Evolutionary conservation across 1,140 invertebrate species (phyloP).

Genomic region (Caenorhabditis elegans): DNA sequence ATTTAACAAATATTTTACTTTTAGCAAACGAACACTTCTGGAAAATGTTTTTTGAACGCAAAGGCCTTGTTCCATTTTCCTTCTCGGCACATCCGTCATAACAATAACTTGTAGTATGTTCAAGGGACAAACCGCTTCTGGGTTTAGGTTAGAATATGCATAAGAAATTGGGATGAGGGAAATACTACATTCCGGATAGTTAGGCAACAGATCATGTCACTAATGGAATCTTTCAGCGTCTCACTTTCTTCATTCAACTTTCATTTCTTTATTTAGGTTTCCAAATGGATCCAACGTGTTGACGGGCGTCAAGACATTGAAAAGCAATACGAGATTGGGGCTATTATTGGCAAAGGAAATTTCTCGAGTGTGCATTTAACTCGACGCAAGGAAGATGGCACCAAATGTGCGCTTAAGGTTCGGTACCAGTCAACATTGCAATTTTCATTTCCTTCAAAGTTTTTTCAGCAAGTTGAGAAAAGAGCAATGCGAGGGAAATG

Average conservation of each 20-base stretch:
- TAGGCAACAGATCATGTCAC: constrained; percentile 7
- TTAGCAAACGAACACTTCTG: neutral
- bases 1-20: neutral
- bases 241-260: constrained; percentile 1
- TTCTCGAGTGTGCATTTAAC: constrained; percentile 41
- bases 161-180: neutral
- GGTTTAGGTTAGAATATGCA: neutral
- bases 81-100: neutral
- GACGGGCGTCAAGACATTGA: constrained; percentile 29
- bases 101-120: neutral
- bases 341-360: constrained; percentile 41
- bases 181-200: neutral
- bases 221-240: constrained; percentile 22
- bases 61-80: neutral
- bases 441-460: constrained; percentile 10
- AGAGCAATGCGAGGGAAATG: constrained; percentile 41
- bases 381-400: constrained; percentile 22
- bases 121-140: neutral
- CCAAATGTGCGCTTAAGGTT: constrained; percentile 47
- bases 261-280: constrained; percentile 7
- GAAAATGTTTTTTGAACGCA: neutral
- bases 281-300: constrained; percentile 41
- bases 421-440: neutral
- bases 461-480: constrained; percentile 46
- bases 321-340: constrained; percentile 40